Percentiles rank a stretch among this genome's conserved stretches.
These are phyloP conservation scores for Chloroceryle inda DNA, from an alignment of 2,797 vertebrate species.

Conservation along the genomic window DNA sequence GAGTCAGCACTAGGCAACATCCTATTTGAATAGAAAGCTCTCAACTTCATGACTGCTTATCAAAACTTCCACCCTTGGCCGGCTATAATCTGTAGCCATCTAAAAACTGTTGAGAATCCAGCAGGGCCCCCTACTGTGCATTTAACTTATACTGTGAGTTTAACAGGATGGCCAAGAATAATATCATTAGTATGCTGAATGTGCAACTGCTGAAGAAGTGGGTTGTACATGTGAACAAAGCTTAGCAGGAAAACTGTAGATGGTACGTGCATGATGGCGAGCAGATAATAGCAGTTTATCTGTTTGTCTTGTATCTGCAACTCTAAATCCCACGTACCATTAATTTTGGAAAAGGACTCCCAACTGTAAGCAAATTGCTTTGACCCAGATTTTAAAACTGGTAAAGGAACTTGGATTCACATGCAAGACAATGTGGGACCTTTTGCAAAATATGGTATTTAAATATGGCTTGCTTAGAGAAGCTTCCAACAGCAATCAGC, in stretches of 20 bases:
- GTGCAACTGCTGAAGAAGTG: slow-evolving; percentile 45
- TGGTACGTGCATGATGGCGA: slow-evolving; percentile 18
- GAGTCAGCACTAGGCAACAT: slow-evolving; percentile 13
- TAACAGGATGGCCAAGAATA: slow-evolving; percentile 61
- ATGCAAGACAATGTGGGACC: slow-evolving; percentile 18
- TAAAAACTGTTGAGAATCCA: slow-evolving; percentile 39
- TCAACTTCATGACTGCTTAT: slow-evolving; percentile 40
- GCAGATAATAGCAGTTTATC: slow-evolving; percentile 60
- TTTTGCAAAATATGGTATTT: slow-evolving; percentile 45
- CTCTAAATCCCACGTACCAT: slow-evolving; percentile 28
- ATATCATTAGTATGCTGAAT: slow-evolving; percentile 43
- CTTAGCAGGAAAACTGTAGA: slow-evolving; percentile 40
- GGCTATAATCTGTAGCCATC: slow-evolving; percentile 27
- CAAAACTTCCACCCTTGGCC: slow-evolving; percentile 41
- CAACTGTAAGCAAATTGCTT: slow-evolving; percentile 68
- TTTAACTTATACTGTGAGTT: slow-evolving; percentile 27
- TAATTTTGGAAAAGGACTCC: slow-evolving; percentile 55
- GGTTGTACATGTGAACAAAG: slow-evolving; percentile 43
- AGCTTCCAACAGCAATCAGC: not conserved
- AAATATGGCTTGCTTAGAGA: slow-evolving; percentile 33
- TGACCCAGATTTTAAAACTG: slow-evolving; percentile 61
- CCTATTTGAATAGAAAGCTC: slow-evolving; percentile 48
- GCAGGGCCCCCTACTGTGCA: slow-evolving; percentile 14
- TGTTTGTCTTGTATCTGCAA: slow-evolving; percentile 36
- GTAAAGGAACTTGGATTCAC: slow-evolving; percentile 43